Conservation (phyloP, 1,140 invertebrate species). For the Zaprionus inermis region DNA sequence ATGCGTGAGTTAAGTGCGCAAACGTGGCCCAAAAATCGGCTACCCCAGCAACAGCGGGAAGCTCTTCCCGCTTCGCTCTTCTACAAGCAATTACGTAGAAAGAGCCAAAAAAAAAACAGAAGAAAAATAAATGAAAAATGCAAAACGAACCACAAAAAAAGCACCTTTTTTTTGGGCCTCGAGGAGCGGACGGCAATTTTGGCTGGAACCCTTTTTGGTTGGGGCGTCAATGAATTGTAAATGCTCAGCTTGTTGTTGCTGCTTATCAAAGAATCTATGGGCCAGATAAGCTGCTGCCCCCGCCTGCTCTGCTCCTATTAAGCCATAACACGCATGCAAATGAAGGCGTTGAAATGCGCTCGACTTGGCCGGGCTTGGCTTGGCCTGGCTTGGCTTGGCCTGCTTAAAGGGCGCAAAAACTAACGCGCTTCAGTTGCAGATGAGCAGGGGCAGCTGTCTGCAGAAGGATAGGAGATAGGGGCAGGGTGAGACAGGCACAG, state of each 20-base stretch:
- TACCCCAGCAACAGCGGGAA: conserved; percentile 26
- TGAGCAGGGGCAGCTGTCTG: conserved; percentile 36
- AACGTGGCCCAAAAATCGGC: conserved; percentile 58
- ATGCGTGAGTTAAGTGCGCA: conserved; percentile 62
- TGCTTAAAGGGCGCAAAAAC: conserved; percentile 78
- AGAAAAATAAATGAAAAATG: conserved; percentile 11
- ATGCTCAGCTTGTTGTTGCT: conserved; percentile 34
- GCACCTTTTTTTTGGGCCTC: conserved; percentile 54
- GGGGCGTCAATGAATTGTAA: conserved; percentile 76
- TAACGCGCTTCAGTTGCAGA: conserved; percentile 72
- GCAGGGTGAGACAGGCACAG: background rate
- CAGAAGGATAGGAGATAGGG: conserved; percentile 1
- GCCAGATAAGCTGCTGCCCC: conserved; percentile 58
- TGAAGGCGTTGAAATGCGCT: conserved; percentile 83
- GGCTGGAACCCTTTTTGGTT: conserved; percentile 28
- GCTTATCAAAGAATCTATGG: conserved; percentile 74
- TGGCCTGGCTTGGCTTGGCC: conserved; percentile 12
- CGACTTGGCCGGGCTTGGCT: conserved; percentile 20
- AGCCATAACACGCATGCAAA: conserved; percentile 83
- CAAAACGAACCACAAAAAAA: conserved; percentile 14
- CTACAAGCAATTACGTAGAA: conserved; percentile 57
- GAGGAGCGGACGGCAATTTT: background rate
- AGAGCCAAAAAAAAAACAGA: conserved; percentile 9
- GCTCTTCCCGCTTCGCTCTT: conserved; percentile 37
- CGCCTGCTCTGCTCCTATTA: conserved; percentile 49